phyloP scores from a whole-genome alignment of 1,140 invertebrate species.

The Conus ventricosus region DNA sequence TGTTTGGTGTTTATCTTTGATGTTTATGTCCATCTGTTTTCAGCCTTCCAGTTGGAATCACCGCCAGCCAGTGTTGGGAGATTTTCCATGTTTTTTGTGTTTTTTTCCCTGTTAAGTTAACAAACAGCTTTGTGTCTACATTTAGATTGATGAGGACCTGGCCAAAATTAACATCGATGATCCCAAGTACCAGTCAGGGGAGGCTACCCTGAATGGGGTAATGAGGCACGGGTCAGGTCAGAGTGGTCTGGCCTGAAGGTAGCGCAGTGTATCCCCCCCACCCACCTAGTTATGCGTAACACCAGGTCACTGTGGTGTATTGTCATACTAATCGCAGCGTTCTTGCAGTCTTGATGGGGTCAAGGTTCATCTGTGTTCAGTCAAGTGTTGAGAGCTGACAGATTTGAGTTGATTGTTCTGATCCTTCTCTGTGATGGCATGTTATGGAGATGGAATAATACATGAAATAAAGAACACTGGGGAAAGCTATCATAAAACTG shows the following conservation, averaged over 20 bases:
- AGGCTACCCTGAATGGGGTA: conserved; percentile 71
- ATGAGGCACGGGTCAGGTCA: conserved; percentile 28
- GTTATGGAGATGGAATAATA: no score
- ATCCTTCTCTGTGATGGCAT: no score
- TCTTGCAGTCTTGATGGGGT: not conserved
- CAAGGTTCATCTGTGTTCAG: not conserved
- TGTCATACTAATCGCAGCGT: not conserved
- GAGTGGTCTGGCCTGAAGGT: conserved; percentile 37
- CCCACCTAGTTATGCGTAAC: not conserved
- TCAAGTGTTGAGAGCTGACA: not conserved
- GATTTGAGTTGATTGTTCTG: not conserved
- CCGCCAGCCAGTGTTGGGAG: not conserved
- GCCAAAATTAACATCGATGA: conserved; percentile 75
- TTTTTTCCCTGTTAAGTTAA: not conserved
- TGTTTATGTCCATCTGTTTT: not conserved
- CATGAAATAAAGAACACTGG: no score
- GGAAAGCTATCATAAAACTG: no score
- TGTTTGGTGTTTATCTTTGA: not conserved
- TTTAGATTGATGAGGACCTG: conserved; percentile 74
- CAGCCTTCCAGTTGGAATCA: not conserved
- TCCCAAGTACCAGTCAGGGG: conserved; percentile 67
- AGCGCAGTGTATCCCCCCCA: conserved; percentile 24
- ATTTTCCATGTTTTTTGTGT: not conserved
- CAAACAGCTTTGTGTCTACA: conserved; percentile 30
- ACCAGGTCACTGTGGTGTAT: conserved; percentile 5